Conservation (phyloP, 2,113 vertebrate genomes). For the Halichoeres trimaculatus region DNA sequence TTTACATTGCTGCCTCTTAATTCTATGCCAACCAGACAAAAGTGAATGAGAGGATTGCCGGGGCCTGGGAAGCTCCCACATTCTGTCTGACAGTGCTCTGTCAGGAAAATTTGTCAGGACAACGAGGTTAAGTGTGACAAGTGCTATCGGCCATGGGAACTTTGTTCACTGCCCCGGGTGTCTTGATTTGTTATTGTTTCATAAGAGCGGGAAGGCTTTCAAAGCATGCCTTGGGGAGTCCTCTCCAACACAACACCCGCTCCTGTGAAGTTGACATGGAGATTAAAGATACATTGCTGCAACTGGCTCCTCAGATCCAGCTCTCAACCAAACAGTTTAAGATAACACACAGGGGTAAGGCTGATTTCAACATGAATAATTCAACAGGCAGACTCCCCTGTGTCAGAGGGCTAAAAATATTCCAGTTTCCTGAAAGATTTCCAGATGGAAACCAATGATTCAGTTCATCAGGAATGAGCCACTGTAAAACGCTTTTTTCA, state of each 20-base stretch:
- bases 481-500: conserved; percentile 39
- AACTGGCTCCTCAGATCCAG: conserved; percentile 53
- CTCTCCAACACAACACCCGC: conserved; percentile 36
- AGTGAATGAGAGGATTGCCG: conserved; percentile 49
- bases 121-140: conserved; percentile 77
- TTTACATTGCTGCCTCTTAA: conserved; percentile 63
- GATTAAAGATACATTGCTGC: conserved; percentile 53
- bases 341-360: conserved; percentile 64
- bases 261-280: conserved; percentile 54
- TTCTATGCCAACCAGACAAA: conserved; percentile 66
- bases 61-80: conserved; percentile 64
- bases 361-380: conserved; percentile 65
- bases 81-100: conserved; percentile 49
- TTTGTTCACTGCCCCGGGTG: conserved; percentile 61
- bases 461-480: conserved; percentile 46
- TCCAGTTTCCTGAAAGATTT: conserved; percentile 57
- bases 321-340: conserved; percentile 68
- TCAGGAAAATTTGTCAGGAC: conserved; percentile 70
- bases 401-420: conserved; percentile 62
- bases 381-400: conserved; percentile 53
- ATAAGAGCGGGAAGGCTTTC: conserved; percentile 43
- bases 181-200: conserved; percentile 75
- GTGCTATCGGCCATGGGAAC: conserved; percentile 74
- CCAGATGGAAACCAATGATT: conserved; percentile 63
- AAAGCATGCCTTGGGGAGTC: conserved; percentile 56